A percentile compares a stretch with the other conserved stretches of the same genome.
Conservation (phyloP, 2,888 invertebrate species). For the Lochmaea crataegi region DNA sequence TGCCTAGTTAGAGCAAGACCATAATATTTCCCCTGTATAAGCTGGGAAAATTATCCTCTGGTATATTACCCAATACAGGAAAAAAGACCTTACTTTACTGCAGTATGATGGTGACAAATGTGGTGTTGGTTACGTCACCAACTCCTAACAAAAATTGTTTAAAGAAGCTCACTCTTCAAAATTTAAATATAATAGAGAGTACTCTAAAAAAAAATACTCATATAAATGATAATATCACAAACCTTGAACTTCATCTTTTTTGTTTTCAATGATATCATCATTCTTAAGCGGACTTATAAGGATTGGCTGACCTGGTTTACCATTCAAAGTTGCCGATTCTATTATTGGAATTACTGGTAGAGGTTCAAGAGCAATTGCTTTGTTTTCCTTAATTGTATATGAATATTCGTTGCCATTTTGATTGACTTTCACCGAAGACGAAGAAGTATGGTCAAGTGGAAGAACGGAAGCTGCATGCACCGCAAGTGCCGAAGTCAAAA, state of each 20-base stretch:
- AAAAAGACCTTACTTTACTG: too few relatives aligned
- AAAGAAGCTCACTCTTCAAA: too few relatives aligned
- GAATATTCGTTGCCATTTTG: conserved; percentile 49
- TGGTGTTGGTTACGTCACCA: too few relatives aligned
- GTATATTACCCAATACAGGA: too few relatives aligned
- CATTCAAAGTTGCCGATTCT: conserved; percentile 22
- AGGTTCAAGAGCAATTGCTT: conserved; percentile 39
- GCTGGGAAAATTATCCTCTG: too few relatives aligned
- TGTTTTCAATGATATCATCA: conserved; percentile 18
- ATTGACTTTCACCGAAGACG: conserved; percentile 50
- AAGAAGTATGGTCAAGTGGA: conserved; percentile 46
- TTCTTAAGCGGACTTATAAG: background rate
- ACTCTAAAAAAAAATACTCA: background rate
- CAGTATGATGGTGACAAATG: too few relatives aligned
- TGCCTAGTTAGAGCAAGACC: too few relatives aligned
- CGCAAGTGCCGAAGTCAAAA: conserved; percentile 8
- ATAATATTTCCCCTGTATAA: too few relatives aligned
- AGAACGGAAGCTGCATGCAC: conserved; percentile 42
- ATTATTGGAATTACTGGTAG: conserved; percentile 29
- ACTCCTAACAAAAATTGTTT: too few relatives aligned
- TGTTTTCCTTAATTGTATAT: conserved; percentile 50
- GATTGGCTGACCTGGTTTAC: background rate
- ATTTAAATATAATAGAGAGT: background rate
- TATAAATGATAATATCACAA: background rate
- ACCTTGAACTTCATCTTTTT: conserved; percentile 26